Evolutionary conservation across 2,888 invertebrate genomes (phyloP), one percentile per base, ranked within the genome.

Genomic region (Lycaena phlaeas): DNA sequence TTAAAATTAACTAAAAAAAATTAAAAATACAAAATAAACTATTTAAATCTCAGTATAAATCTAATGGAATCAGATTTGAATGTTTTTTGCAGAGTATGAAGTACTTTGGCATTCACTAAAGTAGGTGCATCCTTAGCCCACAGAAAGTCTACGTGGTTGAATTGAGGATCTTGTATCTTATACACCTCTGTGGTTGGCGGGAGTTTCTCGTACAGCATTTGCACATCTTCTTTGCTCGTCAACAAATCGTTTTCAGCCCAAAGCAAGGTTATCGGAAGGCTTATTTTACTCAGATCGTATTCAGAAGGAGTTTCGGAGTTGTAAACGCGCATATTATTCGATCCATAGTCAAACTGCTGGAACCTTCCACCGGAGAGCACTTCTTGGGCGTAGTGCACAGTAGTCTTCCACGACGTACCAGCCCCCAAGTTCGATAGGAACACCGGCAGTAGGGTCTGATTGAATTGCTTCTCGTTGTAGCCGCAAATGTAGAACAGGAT

Each of bases 61-160:
- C 22, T 34, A 11, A 7, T 22, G 12, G 18, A 4, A 12, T 34
- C 34, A 3, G 1, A 22, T 12, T 22, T 34, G 1, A 34, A 34
- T 0, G 34, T 12, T 22, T 50, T 51, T 1, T 51, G 36, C 39
- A 79, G 48, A 11, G 66, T 65, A 7, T 68, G 59, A 7, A 88
- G 43, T 9, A 89, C 44, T 46, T 81, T 75, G 7, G 84, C 49
- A 55, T 91, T 91, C 0, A 92, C 67, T 15, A 91, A 63, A 34
- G 67, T 67, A 0, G 85, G 79, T 0, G 87, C 89, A 49, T 91
- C 87, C 12, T 75, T 78, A 1, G 87, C 91, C 86, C 87, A 91
- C 5, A 92, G 58, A 58, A 90, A 92, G 61, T 93, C 92, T 22
- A 92, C 67, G 57, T 93, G 93, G 60, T 90, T 92, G 56, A 92